A percentile compares a stretch with the other conserved stretches of the same genome.
Evolutionary conservation across 2,113 vertebrate genomes (phyloP).

Genomic region (Astur gentilis): DNA sequence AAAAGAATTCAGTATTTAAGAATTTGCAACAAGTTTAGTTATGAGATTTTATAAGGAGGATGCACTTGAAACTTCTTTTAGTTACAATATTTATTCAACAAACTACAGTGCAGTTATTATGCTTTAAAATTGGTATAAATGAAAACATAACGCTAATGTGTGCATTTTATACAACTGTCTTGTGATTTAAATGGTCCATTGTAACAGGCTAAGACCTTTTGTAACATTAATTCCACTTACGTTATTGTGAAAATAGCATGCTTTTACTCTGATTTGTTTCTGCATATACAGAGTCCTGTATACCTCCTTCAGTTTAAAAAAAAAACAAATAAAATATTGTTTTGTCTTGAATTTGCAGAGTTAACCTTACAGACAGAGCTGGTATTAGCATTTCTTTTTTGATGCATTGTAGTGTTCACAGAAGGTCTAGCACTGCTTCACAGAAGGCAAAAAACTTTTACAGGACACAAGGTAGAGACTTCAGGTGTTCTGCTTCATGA

Average conservation of each 20-base stretch:
- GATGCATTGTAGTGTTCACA: not conserved
- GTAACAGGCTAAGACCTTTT: not conserved
- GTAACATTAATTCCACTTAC: not conserved
- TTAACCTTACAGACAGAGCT: not conserved
- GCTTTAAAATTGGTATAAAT: not conserved
- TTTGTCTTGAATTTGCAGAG: not conserved
- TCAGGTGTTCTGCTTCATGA: not conserved
- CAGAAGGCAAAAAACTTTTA: not conserved
- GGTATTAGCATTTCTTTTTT: not conserved
- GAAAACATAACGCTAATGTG: not conserved
- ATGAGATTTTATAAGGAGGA: not conserved
- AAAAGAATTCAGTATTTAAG: not conserved
- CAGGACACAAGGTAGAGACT: not conserved
- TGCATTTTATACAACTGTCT: not conserved
- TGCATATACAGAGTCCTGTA: not conserved
- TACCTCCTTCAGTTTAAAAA: not conserved
- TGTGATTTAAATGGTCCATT: not conserved
- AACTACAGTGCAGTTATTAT: not conserved
- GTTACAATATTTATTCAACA: not conserved
- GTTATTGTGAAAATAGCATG: not conserved
- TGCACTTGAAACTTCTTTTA: not conserved
- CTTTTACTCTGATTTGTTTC: not conserved
- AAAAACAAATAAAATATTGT: not conserved
- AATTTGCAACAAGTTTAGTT: not conserved
- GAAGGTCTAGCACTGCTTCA: not conserved